Percentiles rank a stretch among this genome's conserved stretches.
phyloP scores from a whole-genome alignment of 2,888 invertebrate species.

The Oscheius sp. region DNA sequence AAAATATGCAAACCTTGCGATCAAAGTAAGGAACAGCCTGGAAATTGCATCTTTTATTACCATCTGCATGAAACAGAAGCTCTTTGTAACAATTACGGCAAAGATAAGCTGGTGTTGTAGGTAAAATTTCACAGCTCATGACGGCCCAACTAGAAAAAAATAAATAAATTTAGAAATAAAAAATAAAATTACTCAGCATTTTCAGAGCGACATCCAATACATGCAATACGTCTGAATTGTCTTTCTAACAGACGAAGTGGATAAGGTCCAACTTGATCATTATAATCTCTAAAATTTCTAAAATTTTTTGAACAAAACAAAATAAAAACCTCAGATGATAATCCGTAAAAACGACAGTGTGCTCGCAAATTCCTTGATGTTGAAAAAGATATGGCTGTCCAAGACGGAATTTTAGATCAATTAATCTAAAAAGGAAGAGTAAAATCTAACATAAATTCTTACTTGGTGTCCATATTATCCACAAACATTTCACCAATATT shows the following conservation, averaged over 20 bases:
- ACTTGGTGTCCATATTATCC: not conserved
- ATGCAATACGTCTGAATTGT: conserved; percentile 49
- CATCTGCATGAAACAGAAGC: conserved; percentile 42
- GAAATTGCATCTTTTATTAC: conserved; percentile 43
- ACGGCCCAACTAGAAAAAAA: conserved; percentile 46
- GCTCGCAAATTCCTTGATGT: conserved; percentile 93
- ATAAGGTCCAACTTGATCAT: conserved; percentile 31
- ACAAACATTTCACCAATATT: conserved; percentile 9
- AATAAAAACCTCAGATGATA: conserved; percentile 75
- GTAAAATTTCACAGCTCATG: conserved; percentile 42
- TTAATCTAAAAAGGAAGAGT: conserved; percentile 68
- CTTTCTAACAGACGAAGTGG: conserved; percentile 49
- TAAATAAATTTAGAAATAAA: not conserved
- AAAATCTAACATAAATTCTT: not conserved
- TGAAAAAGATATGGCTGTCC: conserved; percentile 86
- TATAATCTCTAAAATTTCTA: conserved; percentile 14
- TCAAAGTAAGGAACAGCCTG: conserved; percentile 57
- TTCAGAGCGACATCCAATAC: conserved; percentile 44
- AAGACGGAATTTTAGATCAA: conserved; percentile 77
- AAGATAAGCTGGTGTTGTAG: conserved; percentile 43
- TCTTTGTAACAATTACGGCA: conserved; percentile 48
- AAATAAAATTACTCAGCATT: conserved; percentile 45
- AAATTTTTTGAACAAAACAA: not conserved
- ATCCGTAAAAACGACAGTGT: conserved; percentile 85
- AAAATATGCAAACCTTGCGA: conserved; percentile 35